Conservation (phyloP, 2,888 invertebrate genomes). For the Drosophila mayaguana region DNA sequence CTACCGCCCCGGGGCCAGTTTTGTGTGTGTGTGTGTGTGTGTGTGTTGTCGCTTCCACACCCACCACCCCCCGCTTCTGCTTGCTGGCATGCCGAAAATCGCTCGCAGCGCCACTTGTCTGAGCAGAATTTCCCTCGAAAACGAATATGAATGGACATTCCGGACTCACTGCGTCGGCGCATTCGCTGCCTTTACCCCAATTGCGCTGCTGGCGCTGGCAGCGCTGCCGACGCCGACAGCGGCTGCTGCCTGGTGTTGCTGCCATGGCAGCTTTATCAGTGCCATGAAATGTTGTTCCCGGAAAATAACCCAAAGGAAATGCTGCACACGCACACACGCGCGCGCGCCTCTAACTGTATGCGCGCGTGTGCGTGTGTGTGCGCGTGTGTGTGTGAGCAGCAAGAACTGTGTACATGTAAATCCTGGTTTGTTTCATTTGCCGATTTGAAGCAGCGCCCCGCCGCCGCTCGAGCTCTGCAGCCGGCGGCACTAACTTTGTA, state of each 20-base stretch:
- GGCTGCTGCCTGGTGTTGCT: slow-evolving; percentile 55
- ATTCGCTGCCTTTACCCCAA: slow-evolving; percentile 39
- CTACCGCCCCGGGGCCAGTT: slow-evolving; percentile 64
- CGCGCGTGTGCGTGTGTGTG: slow-evolving; percentile 27
- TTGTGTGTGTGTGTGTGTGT: background rate
- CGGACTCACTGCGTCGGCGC: slow-evolving; percentile 34
- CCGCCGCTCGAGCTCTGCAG: slow-evolving; percentile 40
- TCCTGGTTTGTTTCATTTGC: slow-evolving; percentile 81
- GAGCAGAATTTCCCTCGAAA: slow-evolving; percentile 62
- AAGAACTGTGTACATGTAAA: slow-evolving; percentile 81
- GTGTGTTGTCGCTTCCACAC: slow-evolving; percentile 42
- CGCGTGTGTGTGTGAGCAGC: slow-evolving; percentile 57
- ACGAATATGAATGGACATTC: slow-evolving; percentile 15
- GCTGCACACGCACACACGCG: slow-evolving; percentile 58
- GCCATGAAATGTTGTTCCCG: slow-evolving; percentile 81
- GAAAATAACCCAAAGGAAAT: slow-evolving; percentile 81
- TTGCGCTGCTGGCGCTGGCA: slow-evolving; percentile 42
- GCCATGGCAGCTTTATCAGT: slow-evolving; percentile 82
- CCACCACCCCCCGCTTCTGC: background rate
- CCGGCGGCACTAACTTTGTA: slow-evolving; percentile 77
- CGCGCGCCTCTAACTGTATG: slow-evolving; percentile 1
- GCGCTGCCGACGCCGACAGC: slow-evolving; percentile 23
- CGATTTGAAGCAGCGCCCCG: slow-evolving; percentile 67
- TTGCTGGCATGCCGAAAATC: slow-evolving; percentile 62
- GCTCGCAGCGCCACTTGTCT: slow-evolving; percentile 70